Percentiles rank a stretch among this genome's conserved stretches.
Conservation (phyloP, 2,888 invertebrate species). For the Omphaloscelis lunosa region DNA sequence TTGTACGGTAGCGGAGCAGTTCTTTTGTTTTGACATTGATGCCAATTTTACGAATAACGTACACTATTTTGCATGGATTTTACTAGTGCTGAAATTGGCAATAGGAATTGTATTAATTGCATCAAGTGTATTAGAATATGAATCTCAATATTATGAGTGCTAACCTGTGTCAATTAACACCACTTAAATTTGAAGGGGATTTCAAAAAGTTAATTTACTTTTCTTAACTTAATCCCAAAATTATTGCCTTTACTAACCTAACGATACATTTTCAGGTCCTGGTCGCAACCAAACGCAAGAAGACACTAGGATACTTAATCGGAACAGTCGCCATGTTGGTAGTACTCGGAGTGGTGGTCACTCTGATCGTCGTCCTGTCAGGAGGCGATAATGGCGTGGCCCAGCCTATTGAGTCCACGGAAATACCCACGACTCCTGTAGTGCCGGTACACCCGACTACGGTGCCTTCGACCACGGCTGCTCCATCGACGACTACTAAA, state of each 20-base stretch:
- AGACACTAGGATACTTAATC: conserved; percentile 90
- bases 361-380: conserved; percentile 90
- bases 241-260: neutral
- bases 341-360: conserved; percentile 91
- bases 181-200: neutral
- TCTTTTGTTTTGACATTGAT: conserved; percentile 16
- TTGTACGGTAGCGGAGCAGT: neutral
- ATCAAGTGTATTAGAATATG: no score
- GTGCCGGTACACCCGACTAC: conserved; percentile 57
- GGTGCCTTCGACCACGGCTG: conserved; percentile 55
- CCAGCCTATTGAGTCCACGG: conserved; percentile 75
- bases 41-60: conserved; percentile 1
- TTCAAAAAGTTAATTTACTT: no score
- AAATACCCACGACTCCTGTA: conserved; percentile 66
- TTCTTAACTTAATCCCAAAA: neutral
- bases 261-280: conserved; percentile 87
- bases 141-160: neutral
- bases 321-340: conserved; percentile 90
- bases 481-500: conserved; percentile 44
- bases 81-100: neutral
- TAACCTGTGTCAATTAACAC: neutral
- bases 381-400: conserved; percentile 79
- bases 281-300: conserved; percentile 90
- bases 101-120: neutral
- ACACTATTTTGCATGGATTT: neutral